A percentile compares a stretch with the other conserved stretches of the same genome.
Conservation (phyloP, 1,140 invertebrate genomes). For the Eueides isabella region DNA sequence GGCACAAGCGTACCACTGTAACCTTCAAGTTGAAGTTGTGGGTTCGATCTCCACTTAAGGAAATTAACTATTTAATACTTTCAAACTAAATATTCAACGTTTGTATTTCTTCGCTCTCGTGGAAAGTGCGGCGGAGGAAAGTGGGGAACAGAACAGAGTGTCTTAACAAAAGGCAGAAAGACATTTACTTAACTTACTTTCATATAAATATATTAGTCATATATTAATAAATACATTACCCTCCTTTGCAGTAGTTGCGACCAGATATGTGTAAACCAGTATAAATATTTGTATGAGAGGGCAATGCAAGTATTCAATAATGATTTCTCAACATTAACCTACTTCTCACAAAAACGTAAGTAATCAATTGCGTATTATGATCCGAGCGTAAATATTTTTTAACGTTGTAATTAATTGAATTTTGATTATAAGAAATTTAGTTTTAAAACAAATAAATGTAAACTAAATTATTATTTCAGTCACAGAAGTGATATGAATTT, state of each 20-base stretch:
- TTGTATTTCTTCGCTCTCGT: too few species aligned
- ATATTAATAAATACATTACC: background rate
- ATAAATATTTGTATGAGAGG: background rate
- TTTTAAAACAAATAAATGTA: background rate
- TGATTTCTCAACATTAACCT: background rate
- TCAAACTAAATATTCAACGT: too few species aligned
- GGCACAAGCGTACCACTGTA: too few species aligned
- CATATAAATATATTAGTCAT: too few species aligned
- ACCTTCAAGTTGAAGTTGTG: too few species aligned
- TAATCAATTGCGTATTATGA: constrained; percentile 7
- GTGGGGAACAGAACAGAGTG: too few species aligned
- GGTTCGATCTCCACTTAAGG: too few species aligned
- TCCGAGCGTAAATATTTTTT: background rate
- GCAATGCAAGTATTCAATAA: background rate
- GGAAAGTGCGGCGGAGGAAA: too few species aligned
- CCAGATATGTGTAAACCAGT: background rate
- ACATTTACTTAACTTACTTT: too few species aligned
- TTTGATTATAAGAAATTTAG: background rate
- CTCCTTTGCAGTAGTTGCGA: background rate
- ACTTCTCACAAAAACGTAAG: background rate
- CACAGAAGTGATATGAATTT: background rate
- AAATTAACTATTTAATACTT: too few species aligned
- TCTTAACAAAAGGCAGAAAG: too few species aligned
- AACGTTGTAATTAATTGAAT: background rate
- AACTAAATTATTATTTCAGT: background rate